Evolutionary conservation across 2,888 invertebrate species (phyloP), one percentile per base, ranked within the genome.

Genomic region (Halictus ligatus): DNA sequence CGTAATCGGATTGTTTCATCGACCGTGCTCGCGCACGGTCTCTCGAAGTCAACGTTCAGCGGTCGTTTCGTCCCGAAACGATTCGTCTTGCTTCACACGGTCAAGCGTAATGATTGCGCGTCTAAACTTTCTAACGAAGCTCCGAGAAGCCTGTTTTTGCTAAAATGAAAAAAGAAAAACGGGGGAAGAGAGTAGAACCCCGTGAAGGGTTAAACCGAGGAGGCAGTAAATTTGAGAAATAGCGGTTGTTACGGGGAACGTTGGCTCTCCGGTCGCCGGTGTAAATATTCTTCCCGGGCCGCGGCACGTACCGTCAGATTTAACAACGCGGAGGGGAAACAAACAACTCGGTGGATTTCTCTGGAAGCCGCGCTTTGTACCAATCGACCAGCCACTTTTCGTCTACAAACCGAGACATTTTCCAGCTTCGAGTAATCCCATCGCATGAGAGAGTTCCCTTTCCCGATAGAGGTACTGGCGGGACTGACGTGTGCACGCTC

Each of bases 361-460:
- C 54, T 64, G 67, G 46, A 67, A 86, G 64, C 18, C 77, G 54
- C 40, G 35, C 43, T 81, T 75, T 69, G 77, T 75, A 77, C 50
- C 77, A 64, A 83, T 85, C 75, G 84, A 79, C 40, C 60, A 64
- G 54, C 74, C 80, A 71, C 71, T 83, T 82, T 75, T 71, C 77
- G 74, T 78, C 77, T 75, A 73, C 50, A 71, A 35, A 29, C 54
- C 67, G 69, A 77, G 81, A 83, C 86, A 80, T 84, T 86, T 74
- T 43, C 82, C 73, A 81, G 73, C 77, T 80, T 79, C 80, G 69
- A 25, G 73, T 89, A 83, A 89, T 87, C 78, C 85, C 64, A 78
- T 85, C 81, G 71, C 78, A 80, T 35, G 78, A 35, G 35, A 35
- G 35, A 81, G 80, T 80, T 83, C 80, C 85, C 29, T 87, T 87